A percentile compares a stretch with the other conserved stretches of the same genome.
Evolutionary conservation across 2,888 invertebrate species (phyloP).

Genomic region (Metalampra italica): DNA sequence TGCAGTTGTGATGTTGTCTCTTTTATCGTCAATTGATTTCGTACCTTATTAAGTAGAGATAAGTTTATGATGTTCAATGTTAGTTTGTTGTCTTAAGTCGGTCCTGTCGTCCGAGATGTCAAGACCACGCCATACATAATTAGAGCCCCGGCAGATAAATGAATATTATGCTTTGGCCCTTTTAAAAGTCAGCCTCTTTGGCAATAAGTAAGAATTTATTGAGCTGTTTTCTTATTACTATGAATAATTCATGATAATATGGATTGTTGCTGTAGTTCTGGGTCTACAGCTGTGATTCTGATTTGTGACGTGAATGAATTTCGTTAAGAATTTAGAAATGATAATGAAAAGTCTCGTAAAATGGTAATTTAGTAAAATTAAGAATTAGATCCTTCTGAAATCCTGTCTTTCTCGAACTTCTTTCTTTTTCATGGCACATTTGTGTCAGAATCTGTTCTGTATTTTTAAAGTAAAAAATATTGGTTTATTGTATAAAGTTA

Average conservation of each 20-base stretch:
- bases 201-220: constrained; percentile 19
- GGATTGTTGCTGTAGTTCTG: constrained; percentile 3
- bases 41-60: constrained; percentile 30
- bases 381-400: too few relatives aligned
- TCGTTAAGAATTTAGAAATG: neutral
- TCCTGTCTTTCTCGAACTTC: too few relatives aligned
- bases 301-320: neutral
- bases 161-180: constrained; percentile 14
- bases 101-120: constrained; percentile 4
- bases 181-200: constrained; percentile 12
- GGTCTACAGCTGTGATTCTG: neutral
- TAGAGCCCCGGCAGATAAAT: constrained; percentile 9
- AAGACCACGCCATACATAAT: constrained; percentile 6
- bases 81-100: too few relatives aligned
- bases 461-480: too few relatives aligned
- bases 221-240: constrained; percentile 17
- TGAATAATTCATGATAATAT: constrained; percentile 12
- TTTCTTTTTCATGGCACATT: too few relatives aligned
- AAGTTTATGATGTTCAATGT: constrained; percentile 18
- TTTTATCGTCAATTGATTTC: constrained; percentile 24
- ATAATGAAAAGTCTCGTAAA: too few relatives aligned
- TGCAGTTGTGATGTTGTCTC: constrained; percentile 17
- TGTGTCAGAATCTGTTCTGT: too few relatives aligned
- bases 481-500: too few relatives aligned
- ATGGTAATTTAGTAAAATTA: neutral